These are phyloP conservation scores for Hylaeus volcanicus DNA, from an alignment of 1,140 invertebrate species.

Conservation along the genomic window DNA sequence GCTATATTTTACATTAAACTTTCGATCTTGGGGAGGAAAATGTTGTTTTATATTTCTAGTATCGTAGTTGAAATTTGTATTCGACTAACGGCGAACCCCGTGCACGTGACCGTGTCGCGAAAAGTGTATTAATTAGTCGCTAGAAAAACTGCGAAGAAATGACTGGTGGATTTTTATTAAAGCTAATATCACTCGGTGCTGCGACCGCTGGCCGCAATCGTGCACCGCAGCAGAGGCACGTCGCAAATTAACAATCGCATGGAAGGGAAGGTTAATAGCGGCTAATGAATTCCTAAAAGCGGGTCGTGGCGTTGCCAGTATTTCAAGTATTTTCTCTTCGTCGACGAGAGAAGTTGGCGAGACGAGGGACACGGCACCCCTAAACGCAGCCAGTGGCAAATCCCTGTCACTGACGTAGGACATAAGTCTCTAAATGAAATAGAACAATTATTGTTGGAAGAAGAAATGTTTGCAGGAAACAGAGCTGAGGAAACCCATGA, in stretches of 20 bases:
- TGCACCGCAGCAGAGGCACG: not conserved
- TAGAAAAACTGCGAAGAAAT: not conserved
- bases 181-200: not conserved
- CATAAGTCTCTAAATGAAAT: too few species aligned
- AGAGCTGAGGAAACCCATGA: too few species aligned
- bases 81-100: too few species aligned
- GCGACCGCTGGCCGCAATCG: not conserved
- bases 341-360: not conserved
- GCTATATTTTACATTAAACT: too few species aligned
- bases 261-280: constrained; percentile 27
- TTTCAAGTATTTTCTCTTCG: not conserved
- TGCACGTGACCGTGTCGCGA: too few species aligned
- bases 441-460: too few species aligned
- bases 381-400: too few species aligned
- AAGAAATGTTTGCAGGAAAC: too few species aligned
- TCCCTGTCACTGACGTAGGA: too few species aligned
- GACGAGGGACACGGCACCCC: not conserved
- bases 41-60: too few species aligned
- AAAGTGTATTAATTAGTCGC: not conserved
- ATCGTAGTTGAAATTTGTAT: too few species aligned
- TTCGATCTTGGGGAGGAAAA: too few species aligned
- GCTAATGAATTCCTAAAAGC: constrained; percentile 36
- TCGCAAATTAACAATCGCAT: constrained; percentile 28
- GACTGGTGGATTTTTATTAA: not conserved
- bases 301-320: not conserved